Evolutionary conservation across 2,113 vertebrate genomes (phyloP), one percentile per base, ranked within the genome.

Genomic region (Cynoglossus semilaevis): DNA sequence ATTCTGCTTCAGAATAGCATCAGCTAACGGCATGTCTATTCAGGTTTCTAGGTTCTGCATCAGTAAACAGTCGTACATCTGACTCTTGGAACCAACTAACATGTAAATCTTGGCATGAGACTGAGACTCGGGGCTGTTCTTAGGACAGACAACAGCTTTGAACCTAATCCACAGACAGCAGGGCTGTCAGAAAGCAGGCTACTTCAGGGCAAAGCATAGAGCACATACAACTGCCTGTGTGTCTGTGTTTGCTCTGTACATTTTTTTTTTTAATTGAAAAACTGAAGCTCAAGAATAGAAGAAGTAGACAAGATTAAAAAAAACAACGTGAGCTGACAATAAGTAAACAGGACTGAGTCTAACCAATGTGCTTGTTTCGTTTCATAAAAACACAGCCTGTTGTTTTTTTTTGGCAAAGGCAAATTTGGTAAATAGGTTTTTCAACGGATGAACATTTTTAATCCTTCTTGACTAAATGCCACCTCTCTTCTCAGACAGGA

Each of bases 161-260:
- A 70, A 67, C 36, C 67, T 88, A 90, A 89, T 87, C 87, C 73
- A 74, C 72, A 49, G 63, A 85, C 60, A 73, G 77, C 41, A 74
- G 69, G 66, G 72, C 63, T 17, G 77, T 77, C 68, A 70, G 61
- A 61, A 62, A 78, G 60, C 69, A 80, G 63, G 70, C 17, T 58
- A 69, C 51, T 64, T 59, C n/a, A 70, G 65, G 61, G 52, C 51
- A 73, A 51, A 42, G 35, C 50, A 47, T 7, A 44, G 34, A 42
- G 40, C 57, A 56, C 6, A 34, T 12, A 22, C 17, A 14, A 6
- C 1, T 45, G 17, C 17, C 19, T 14, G 8, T 29, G 13, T 14
- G 38, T 14, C 8, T 29, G 13, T 14, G 38, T 4, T 19, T 34
- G 45, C 4, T 51, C 16, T 18, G 2, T 9, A 18, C 6, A 58